Evolutionary conservation across 2,888 invertebrate genomes (phyloP), one percentile per base, ranked within the genome.

Genomic region (Alcis repandata): DNA sequence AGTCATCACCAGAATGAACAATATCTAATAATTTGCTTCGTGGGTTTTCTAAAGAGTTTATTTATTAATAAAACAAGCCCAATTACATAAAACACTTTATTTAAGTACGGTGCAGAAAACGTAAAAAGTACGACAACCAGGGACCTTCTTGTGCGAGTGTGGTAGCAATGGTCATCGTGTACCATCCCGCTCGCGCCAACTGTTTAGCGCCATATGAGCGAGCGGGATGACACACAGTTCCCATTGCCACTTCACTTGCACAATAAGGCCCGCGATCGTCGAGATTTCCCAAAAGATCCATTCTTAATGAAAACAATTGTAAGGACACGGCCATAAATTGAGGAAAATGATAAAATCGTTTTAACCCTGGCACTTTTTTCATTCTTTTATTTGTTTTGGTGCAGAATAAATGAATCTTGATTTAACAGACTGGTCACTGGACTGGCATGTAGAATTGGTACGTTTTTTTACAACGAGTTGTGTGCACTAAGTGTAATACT

Each of bases 401-500:
- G 27, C 27, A 27, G 27, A 27, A 27, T n/a, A n/a, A n/a, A n/a
- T n/a, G n/a, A 27, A 27, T 11, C 45, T 58, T 59, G 33, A 27
- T 52, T 57, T 57, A 63, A 66, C 52, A 72, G 15, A 87, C 69
- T 8, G 89, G 83, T 40, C 15, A 40, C 1, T 7, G n/a, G 40
- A 40, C 13, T 15, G 89, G 83, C 78, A 89, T 82, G 56, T 84
- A 90, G 59, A 77, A 84, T 60, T 88, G 87, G n/a, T 82, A 80
- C 41, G 69, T 84, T 45, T 74, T 87, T 45, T 73, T 59, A 69
- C 91, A 92, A 68, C 91, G 79, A 41, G 74, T 80, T 0, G 88
- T 80, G 66, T 91, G 90, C 0, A 92, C 91, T 73, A 88, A 75
- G 63, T 91, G 86, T 32, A 91, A 62, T 1, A 88, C 91, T 92